Percentiles rank a stretch among this genome's conserved stretches.
These are phyloP conservation scores for Oceanodroma tethys DNA, from an alignment of 2,113 vertebrate genomes.

Conservation along the genomic window DNA sequence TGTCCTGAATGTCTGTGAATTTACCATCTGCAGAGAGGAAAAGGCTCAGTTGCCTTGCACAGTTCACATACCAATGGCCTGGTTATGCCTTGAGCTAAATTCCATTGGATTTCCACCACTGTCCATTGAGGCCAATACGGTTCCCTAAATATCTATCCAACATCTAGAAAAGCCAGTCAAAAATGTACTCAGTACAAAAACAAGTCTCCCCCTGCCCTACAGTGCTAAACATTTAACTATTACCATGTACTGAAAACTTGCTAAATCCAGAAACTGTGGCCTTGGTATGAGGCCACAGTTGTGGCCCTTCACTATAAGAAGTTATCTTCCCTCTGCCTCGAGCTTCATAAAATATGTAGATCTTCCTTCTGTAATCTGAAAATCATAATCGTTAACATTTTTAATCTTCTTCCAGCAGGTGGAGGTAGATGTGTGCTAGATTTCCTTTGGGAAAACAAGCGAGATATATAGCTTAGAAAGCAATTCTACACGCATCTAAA, in stretches of 20 bases:
- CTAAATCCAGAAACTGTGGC: background rate
- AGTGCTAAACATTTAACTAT: background rate
- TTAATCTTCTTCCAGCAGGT: constrained; percentile 63
- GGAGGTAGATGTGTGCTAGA: constrained; percentile 52
- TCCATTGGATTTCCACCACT: constrained; percentile 8
- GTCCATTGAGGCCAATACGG: background rate
- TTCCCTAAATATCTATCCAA: background rate
- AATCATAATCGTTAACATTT: background rate
- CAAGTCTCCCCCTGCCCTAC: background rate
- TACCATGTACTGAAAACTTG: background rate
- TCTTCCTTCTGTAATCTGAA: background rate
- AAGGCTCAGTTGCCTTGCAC: background rate
- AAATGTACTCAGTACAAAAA: background rate
- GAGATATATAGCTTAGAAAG: background rate
- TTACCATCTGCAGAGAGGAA: background rate
- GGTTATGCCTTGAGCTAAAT: constrained; percentile 22
- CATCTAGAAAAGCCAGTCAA: background rate
- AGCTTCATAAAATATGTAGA: background rate
- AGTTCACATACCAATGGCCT: background rate
- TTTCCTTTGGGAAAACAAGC: constrained; percentile 13
- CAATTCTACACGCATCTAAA: background rate
- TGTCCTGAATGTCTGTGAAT: background rate
- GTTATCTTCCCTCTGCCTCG: background rate
- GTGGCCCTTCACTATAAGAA: background rate
- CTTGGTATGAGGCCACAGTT: too few species aligned